These are phyloP conservation scores for Coelopa frigida DNA, from an alignment of 1,140 invertebrate species.

Conservation along the genomic window DNA sequence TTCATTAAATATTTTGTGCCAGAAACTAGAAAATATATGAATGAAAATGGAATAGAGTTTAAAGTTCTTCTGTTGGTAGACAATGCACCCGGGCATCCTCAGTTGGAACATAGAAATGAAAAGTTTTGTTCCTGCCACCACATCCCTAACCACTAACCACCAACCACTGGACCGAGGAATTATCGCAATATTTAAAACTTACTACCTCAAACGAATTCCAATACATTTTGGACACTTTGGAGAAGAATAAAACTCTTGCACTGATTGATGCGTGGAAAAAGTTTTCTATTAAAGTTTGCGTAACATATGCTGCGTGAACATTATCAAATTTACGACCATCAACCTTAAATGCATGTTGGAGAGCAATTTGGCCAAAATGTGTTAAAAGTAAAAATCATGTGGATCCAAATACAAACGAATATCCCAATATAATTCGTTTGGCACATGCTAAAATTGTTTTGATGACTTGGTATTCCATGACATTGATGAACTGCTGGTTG, in stretches of 20 bases:
- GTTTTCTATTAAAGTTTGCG: slow-evolving; percentile 13
- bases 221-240: slow-evolving; percentile 12
- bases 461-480: slow-evolving; percentile 18
- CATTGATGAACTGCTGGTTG: slow-evolving; percentile 23
- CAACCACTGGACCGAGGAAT: slow-evolving; percentile 43
- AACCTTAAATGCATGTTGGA: slow-evolving; percentile 16
- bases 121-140: slow-evolving; percentile 30
- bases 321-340: slow-evolving; percentile 7
- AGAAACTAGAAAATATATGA: too few species aligned
- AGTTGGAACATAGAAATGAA: slow-evolving; percentile 18
- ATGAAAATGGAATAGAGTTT: too few species aligned
- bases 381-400: slow-evolving; percentile 10
- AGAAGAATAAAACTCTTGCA: slow-evolving; percentile 1
- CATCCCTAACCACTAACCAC: slow-evolving; percentile 33
- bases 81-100: slow-evolving; percentile 30
- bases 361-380: slow-evolving; percentile 15
- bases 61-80: slow-evolving; percentile 28
- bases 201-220: slow-evolving; percentile 26
- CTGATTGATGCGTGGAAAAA: slow-evolving; percentile 15
- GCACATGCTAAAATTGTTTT: slow-evolving; percentile 9
- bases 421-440: slow-evolving; percentile 11
- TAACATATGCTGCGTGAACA: slow-evolving; percentile 8
- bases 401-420: slow-evolving; percentile 7
- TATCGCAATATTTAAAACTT: slow-evolving; percentile 40
- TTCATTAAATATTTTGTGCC: too few species aligned